Evolutionary conservation across 2,888 invertebrate genomes (phyloP), one percentile per base, ranked within the genome.

Genomic region (Clivina fossor): DNA sequence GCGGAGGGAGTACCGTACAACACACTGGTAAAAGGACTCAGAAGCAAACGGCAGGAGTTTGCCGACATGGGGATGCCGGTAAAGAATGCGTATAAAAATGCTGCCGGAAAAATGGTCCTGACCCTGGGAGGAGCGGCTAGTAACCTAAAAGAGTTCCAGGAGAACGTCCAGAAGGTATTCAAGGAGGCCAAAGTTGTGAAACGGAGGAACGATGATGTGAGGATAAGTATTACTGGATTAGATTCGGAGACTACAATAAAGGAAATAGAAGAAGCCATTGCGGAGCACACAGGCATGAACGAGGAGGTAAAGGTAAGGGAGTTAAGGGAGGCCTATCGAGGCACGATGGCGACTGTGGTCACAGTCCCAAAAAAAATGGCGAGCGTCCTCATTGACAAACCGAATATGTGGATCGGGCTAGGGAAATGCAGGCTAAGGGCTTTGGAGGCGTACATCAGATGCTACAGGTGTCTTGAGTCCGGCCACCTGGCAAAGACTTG

Each of bases 341-440:
- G 55, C 7, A 53, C 24, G 15, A 37, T 57, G 4, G 56, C 56
- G 26, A 46, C 41, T 7, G 54, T 57, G 9, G 20, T 60, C 5
- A 26, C 35, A 8, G 32, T 38, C 15, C 9, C 22, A 4, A 40
- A 53, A 24, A 30, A 26, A 41, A 18, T n/a, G 19, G 44, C 44
- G 2, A n/a, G 9, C 20, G 24, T 2, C 9, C 30, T 48, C 4
- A 4, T 33, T 11, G 30, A 11, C n/a, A 18, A 18, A 47, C 38
- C 18, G 20, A 55, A 20, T 40, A 50, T 59, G n/a, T 49, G 40
- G 26, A 54, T 60, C 8, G 58, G 55, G 8, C 58, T 58, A 40
- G 28, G 16, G 4, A 16, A 16, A 2, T 60, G 55, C 26, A 41
- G 53, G 16, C 35, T 51, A 8, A 26, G 28, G 11, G 40, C 38